Evolutionary conservation across 2,797 vertebrate genomes (phyloP).

Genomic region (Enteromius mattozi): DNA sequence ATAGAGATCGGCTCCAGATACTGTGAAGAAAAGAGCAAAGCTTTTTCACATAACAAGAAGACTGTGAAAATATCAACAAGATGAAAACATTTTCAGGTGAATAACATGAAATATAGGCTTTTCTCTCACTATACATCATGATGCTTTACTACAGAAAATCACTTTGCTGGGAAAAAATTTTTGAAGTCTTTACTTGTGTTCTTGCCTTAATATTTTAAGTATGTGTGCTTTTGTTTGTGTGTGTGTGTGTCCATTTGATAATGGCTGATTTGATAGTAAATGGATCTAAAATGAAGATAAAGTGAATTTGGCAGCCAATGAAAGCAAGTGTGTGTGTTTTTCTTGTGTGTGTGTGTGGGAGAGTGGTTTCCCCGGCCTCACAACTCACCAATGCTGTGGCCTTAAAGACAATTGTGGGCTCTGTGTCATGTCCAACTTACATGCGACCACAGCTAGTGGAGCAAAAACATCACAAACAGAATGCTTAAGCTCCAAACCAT

Average conservation of each 20-base stretch:
- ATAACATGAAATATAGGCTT: background rate
- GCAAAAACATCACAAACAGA: conserved; percentile 27
- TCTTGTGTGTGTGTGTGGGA: background rate
- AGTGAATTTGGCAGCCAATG: conserved; percentile 9
- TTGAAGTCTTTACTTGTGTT: background rate
- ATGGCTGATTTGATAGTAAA: conserved; percentile 25
- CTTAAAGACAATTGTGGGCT: conserved; percentile 32
- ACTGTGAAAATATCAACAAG: background rate
- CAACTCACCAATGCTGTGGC: background rate
- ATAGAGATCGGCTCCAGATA: background rate
- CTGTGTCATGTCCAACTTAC: conserved; percentile 20
- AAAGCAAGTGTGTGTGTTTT: conserved; percentile 11
- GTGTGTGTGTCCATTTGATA: conserved; percentile 11
- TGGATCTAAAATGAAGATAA: conserved; percentile 17
- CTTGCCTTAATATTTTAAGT: background rate
- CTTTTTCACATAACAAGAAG: background rate
- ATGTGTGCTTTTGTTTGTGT: conserved; percentile 11
- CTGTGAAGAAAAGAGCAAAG: background rate
- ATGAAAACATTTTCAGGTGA: background rate
- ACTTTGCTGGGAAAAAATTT: background rate
- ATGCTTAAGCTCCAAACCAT: conserved; percentile 6
- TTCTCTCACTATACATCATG: background rate
- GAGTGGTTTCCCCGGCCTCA: background rate
- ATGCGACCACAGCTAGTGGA: conserved; percentile 28
- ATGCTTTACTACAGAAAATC: background rate